Percentiles rank a stretch among this genome's conserved stretches.
phyloP scores from a whole-genome alignment of 2,888 invertebrate species.

The Aphelenchoides bicaudatus region DNA sequence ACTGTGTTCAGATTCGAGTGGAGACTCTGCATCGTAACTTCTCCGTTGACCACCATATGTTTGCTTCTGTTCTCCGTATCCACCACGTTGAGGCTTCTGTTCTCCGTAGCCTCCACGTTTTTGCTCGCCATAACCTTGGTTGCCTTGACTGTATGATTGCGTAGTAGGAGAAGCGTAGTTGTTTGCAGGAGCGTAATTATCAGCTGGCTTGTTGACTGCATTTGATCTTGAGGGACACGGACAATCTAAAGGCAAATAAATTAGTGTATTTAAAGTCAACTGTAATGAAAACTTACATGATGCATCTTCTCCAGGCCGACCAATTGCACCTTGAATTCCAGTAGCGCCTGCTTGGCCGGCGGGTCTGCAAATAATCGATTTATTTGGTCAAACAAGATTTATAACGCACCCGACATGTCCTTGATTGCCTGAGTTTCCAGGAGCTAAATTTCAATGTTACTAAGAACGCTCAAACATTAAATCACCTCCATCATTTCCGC shows the following conservation, averaged over 20 bases:
- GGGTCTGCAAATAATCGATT: too few species aligned
- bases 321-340: not conserved
- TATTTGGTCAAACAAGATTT: too few species aligned
- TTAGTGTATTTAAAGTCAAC: not conserved
- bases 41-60: slow-evolving; percentile 15
- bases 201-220: slow-evolving; percentile 4
- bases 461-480: not conserved
- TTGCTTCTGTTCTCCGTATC: slow-evolving; percentile 10
- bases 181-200: not conserved
- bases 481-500: not conserved
- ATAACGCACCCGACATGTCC: not conserved
- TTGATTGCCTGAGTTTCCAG: not conserved
- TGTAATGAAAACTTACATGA: not conserved
- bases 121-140: too few species aligned
- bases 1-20: slow-evolving; percentile 7
- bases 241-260: too few species aligned
- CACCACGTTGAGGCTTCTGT: too few species aligned
- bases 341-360: slow-evolving; percentile 1
- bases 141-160: too few species aligned
- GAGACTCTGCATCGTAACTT: slow-evolving; percentile 6
- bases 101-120: slow-evolving; percentile 13
- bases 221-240: slow-evolving; percentile 3
- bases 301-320: not conserved
- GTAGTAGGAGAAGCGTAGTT: slow-evolving; percentile 6
- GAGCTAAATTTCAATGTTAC: not conserved